A percentile compares a stretch with the other conserved stretches of the same genome.
Evolutionary conservation across 2,888 invertebrate species (phyloP).

Genomic region (Linyphia triangularis): DNA sequence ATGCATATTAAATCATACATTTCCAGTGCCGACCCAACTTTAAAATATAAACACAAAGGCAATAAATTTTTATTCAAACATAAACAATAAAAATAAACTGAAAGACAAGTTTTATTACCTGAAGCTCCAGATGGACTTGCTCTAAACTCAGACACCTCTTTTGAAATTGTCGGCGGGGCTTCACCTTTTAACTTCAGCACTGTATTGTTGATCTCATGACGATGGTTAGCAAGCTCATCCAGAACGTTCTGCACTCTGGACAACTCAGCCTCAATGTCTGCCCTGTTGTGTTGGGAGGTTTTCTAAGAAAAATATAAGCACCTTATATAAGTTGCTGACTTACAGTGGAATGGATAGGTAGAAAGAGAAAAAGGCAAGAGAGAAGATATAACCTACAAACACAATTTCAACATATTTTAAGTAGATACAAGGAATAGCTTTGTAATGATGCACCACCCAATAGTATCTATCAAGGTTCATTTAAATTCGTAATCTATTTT

Average conservation of each 20-base stretch:
- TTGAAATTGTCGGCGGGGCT: conserved; percentile 8
- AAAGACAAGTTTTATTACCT: conserved; percentile 75
- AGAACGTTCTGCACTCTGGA: conserved; percentile 90
- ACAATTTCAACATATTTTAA: background rate
- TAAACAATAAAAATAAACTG: background rate
- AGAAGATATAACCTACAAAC: no score
- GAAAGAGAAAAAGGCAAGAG: no score
- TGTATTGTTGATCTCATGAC: conserved; percentile 91
- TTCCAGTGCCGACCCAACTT: background rate
- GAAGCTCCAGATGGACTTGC: conserved; percentile 80
- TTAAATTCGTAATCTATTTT: no score
- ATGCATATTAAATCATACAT: no score
- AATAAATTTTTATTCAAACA: background rate
- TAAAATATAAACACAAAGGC: background rate
- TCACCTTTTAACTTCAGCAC: conserved; percentile 87
- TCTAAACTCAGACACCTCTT: conserved; percentile 82
- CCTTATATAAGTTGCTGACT: background rate
- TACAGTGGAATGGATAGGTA: no score
- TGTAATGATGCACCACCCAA: no score
- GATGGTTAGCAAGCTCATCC: conserved; percentile 90
- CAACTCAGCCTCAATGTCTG: conserved; percentile 84
- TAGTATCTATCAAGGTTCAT: no score
- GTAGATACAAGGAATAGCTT: no score
- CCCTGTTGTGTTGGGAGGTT: conserved; percentile 78
- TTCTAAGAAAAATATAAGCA: conserved; percentile 13